Base-by-base conservation (phyloP, 2,888 invertebrate genomes). In the Phragmatobia fuliginosa region DNA sequence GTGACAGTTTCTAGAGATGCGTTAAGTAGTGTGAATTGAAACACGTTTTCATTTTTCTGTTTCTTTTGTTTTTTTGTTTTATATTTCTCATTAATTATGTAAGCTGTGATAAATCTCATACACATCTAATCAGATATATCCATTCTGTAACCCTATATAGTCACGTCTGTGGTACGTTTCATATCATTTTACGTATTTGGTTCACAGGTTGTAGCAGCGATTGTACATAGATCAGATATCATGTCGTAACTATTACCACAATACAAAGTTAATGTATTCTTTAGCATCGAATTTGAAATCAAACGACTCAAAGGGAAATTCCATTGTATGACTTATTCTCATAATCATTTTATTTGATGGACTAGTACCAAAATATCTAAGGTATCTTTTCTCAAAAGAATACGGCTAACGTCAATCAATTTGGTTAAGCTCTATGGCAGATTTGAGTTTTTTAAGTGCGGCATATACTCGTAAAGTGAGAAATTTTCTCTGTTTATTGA, bases 151-250 rank as follows among this genome's bases (percentile, higher is more conserved):
- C 3, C 14, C 52, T 56, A 75, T 77, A 77, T 32, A 36, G 68
- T 56, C 69, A 74, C 33, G 68, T 75, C 75, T 79, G 74, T 67
- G 68, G 67, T 33, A 28, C 58, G n/a, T 59, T 58, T 64, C 62
- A 45, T 75, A 79, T 80, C 73, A 62, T 10, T 60, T 78, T 81
- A 74, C 81, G 61, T 77, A 63, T 72, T 72, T 67, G 58, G 69
- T 67, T 75, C 75, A 62, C 75, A 75, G 73, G 70, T 66, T 67
- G 65, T 65, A 62, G 52, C 32, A 49, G 74, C 73, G 70, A 82
- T 79, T 73, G 74, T 72, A 41, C 52, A 65, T 71, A 56, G 77
- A 82, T 80, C 75, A 69, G 28, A 36, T 80, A 77, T 71, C 32
- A 66, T 82, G 65, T 79, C 67, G 68, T 67, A 74, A 74, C 60